A percentile compares a stretch with the other conserved stretches of the same genome.
Conservation (phyloP, 2,888 invertebrate genomes). For the Agrochola lychnidis region DNA sequence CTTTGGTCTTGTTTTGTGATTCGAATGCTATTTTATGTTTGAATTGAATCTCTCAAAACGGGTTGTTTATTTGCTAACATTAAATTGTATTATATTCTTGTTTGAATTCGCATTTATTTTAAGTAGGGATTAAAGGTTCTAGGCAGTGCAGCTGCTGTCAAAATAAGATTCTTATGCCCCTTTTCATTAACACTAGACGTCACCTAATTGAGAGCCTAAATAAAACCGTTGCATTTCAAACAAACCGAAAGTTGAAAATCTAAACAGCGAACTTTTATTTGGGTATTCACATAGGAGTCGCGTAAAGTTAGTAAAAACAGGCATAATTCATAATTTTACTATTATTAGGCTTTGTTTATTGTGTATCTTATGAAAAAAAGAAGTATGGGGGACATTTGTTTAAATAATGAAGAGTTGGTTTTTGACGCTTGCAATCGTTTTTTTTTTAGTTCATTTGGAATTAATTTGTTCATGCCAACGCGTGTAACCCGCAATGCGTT, state of each 20-base stretch:
- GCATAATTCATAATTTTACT: background rate
- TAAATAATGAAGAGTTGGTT: no score
- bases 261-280: background rate
- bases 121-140: conserved; percentile 9
- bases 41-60: conserved; percentile 5
- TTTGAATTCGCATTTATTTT: background rate
- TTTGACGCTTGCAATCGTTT: no score
- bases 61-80: conserved; percentile 10
- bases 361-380: background rate
- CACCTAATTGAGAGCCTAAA: background rate
- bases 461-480: background rate
- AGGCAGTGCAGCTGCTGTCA: background rate
- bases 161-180: background rate
- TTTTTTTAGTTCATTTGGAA: no score
- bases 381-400: background rate
- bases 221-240: background rate
- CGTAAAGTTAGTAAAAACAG: background rate
- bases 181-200: background rate
- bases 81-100: background rate
- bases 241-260: background rate
- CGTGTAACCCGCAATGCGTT: background rate
- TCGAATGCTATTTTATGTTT: conserved; percentile 30
- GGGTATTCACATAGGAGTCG: background rate
- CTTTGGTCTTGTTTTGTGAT: conserved; percentile 39
- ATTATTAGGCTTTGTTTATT: background rate